These are phyloP conservation scores for Escarpia spicata DNA, from an alignment of 2,888 invertebrate species.

Conservation along the genomic window DNA sequence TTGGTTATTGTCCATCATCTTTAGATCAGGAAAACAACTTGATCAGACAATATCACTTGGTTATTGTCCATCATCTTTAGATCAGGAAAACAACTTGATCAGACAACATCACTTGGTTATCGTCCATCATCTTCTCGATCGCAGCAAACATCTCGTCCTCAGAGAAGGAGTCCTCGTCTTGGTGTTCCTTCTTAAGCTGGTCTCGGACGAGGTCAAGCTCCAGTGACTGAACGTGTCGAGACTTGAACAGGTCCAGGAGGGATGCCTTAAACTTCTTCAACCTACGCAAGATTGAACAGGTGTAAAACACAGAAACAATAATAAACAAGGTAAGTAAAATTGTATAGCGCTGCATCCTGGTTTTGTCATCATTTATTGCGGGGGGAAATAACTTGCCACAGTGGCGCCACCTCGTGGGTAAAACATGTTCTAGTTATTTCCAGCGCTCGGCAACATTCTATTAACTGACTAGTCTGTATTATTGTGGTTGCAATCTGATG, in stretches of 20 bases:
- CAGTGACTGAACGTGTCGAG: constrained; percentile 80
- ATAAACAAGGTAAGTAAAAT: too few species aligned
- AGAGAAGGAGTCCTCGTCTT: constrained; percentile 60
- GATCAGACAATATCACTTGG: constrained; percentile 81
- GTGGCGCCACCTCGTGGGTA: too few species aligned
- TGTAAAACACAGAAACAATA: not conserved
- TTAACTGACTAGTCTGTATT: too few species aligned
- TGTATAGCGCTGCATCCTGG: too few species aligned
- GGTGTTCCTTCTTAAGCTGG: constrained; percentile 73
- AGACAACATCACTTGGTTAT: constrained; percentile 88
- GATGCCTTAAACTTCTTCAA: constrained; percentile 72
- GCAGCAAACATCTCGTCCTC: constrained; percentile 81
- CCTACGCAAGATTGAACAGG: constrained; percentile 17
- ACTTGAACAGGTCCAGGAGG: constrained; percentile 79
- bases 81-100: constrained; percentile 62
- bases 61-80: constrained; percentile 86
- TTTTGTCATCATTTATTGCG: too few species aligned
- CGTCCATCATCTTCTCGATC: constrained; percentile 83
- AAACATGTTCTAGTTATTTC: too few species aligned
- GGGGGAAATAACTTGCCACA: too few species aligned
- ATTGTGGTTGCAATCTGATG: too few species aligned
- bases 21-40: constrained; percentile 52
- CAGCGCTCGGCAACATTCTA: too few species aligned
- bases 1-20: constrained; percentile 75
- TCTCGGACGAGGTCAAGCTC: constrained; percentile 74